Evolutionary conservation across 2,113 vertebrate genomes (phyloP), one percentile per base, ranked within the genome.

Genomic region (Hemichromis elongatus): DNA sequence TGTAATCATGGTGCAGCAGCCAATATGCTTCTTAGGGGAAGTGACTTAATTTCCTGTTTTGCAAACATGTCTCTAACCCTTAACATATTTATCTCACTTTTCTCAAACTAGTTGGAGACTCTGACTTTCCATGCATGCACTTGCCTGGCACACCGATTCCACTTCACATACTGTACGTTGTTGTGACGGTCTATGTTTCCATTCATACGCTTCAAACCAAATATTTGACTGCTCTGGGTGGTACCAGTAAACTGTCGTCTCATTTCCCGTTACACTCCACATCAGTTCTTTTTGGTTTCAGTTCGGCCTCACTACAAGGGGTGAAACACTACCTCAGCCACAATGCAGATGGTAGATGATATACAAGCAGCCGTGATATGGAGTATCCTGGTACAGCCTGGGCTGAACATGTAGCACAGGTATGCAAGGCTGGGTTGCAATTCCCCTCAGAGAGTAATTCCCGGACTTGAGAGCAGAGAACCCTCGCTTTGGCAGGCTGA

Each of bases 21-120:
- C 73, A 90, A 87, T 84, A 52, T 56, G 82, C 57, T 80, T 83
- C 40, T 83, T 42, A 37, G 35, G 45, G 93, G 93, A 94, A 93
- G 86, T 95, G 91, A 93, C 73, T 78, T 86, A 35, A 92, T 91
- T 94, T 95, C 94, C 95, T 94, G 89, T 94, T 95, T 92, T 77
- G 59, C 80, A 89, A 93, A 89, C 85, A 88, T 79, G 90, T 91
- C 85, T 86, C 81, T 89, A 73, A 92, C 83, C 80, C 80, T 70
- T 83, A 30, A 77, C 88, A 83, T 77, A 82, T 89, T 88, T 87
- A 88, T 90, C 86, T 89, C 42, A 63, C 30, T 90, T 87, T 86
- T 86, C 61, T 78, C 40, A n/a, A 89, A 79, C 66, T 47, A 35
- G 21, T 81, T n/a, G 13, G 26, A 77, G 80, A 86, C 9, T 8